Evolutionary conservation across 92 coral and sea anemone genomes (phyloP), one percentile per base, ranked within the genome.

Genomic region (Diadumene lineata): DNA sequence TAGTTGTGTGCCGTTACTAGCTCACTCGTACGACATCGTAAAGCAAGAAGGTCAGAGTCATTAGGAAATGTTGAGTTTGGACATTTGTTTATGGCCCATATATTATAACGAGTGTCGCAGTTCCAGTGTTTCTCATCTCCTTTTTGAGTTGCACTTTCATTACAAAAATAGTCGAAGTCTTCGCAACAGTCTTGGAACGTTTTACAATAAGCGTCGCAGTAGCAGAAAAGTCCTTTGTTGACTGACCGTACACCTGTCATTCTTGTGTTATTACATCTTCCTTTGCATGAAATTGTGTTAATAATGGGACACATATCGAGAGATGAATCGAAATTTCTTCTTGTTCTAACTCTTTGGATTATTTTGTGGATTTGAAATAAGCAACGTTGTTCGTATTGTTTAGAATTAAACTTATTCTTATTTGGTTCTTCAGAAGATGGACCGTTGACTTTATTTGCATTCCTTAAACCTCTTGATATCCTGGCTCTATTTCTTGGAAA

Each of bases 61-160:
- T n/a, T n/a, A n/a, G n/a, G n/a, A n/a, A n/a, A n/a, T 70, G 75
- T 46, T 21, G 28, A 28, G 22, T 22, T 57, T 31, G 65, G 65
- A 50, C 78, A 73, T 23, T 61, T 8, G 27, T 63, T 48, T 34
- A 73, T 30, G 67, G 57, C 57, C 78, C 78, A 53, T 53, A 53
- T 16, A 2, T 16, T 16, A 53, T 53, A 22, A 2, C 60, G 10
- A 53, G 60, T 22, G 25, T 53, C 60, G n/a, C 60, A 53, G 18
- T 16, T 16, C 60, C 60, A 53, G 3, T 3, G 8, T 23, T 53
- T 53, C 3, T 53, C n/a, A 53, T 16, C 10, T 22, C 25, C 25
- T 2, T 22, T 53, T 53, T 53, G 60, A 22, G n/a, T 53, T 3
- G n/a, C 60, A 53, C 8, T 53, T 53, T 23, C 60, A 16, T 53